A percentile compares a stretch with the other conserved stretches of the same genome.
These are phyloP conservation scores for Paralichthys olivaceus DNA, from an alignment of 2,113 vertebrate species.

Conservation along the genomic window DNA sequence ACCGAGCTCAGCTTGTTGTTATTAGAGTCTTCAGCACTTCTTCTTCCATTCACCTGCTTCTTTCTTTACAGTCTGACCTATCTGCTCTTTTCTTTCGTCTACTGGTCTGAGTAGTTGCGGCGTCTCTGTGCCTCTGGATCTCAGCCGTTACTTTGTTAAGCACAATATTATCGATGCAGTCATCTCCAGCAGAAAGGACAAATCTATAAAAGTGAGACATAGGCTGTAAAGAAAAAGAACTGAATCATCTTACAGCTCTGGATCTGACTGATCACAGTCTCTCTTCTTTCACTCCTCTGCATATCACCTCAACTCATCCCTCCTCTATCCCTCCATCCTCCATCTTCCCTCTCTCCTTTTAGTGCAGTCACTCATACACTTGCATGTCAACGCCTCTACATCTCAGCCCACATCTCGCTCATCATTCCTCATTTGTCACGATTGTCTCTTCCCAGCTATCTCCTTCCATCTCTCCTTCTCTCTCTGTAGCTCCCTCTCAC, in stretches of 20 bases:
- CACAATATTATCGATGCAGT: background rate
- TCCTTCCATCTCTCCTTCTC: slow-evolving; percentile 21
- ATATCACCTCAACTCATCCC: background rate
- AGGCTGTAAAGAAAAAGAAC: background rate
- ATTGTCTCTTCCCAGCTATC: slow-evolving; percentile 32
- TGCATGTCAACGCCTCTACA: slow-evolving; percentile 29
- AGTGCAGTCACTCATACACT: slow-evolving; percentile 16
- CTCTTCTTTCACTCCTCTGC: slow-evolving; percentile 1
- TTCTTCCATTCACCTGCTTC: slow-evolving; percentile 63
- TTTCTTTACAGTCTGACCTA: slow-evolving; percentile 51
- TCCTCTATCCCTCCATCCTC: slow-evolving; percentile 12
- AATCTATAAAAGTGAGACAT: background rate
- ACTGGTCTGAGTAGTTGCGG: background rate
- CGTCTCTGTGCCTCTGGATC: background rate
- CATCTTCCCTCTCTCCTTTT: background rate
- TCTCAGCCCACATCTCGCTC: slow-evolving; percentile 39
- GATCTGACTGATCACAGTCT: background rate
- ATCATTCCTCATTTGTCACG: slow-evolving; percentile 43
- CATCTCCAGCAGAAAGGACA: background rate
- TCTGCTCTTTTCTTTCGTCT: background rate
- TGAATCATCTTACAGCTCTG: background rate
- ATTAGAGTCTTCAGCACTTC: slow-evolving; percentile 8
- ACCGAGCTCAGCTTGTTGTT: background rate
- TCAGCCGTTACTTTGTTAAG: background rate
- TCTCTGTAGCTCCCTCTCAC: background rate